Base-by-base conservation (phyloP, 2,113 vertebrate species). In the Gobio gobio region DNA sequence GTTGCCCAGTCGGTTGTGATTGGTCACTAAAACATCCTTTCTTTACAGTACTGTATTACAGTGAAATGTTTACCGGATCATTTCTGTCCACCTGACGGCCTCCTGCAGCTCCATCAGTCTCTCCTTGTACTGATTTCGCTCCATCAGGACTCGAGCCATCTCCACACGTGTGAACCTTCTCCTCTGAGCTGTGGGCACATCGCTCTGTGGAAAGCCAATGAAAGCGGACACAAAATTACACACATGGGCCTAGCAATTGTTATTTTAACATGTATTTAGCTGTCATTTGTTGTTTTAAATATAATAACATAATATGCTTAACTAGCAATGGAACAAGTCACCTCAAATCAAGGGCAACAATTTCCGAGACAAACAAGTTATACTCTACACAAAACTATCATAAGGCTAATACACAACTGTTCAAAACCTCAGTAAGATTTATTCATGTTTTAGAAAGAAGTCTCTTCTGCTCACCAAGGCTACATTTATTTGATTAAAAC, bases 91-190 rank as follows among this genome's bases (percentile, higher is more conserved):
- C 93, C 98, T 90, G 89, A 99, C 97, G 0, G 98, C 98, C 86
- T 99, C 98, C 93, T 99, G 98, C 4, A 99, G 95, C 93, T 99
- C 98, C 98, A 99, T 99, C 82, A 99, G 91, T 66, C 98, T 93
- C 90, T 99, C 98, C 83, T 99, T 99, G 92, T 99, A 99, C 81
- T 99, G 98, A 90, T 99, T 99, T 54, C 98, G 96, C 83, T 99
- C 98, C 98, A 99, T 99, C 72, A 99, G 94, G 64, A 99, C 98
- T 0, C 98, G 92, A 0, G 98, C 98, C 98, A 99, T 99, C 91
- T 99, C 98, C 87, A 99, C 96, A 0, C 98, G 93, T 0, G 98
- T 99, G 92, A 99, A 99, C 64, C 98, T 96, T 20, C 97, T 96
- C 82, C 97, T 96, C 93, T 99, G 98, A 1, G 98, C 97, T 61